These are phyloP conservation scores for Tor tambroides DNA, from an alignment of 2,113 vertebrate genomes.

Conservation along the genomic window DNA sequence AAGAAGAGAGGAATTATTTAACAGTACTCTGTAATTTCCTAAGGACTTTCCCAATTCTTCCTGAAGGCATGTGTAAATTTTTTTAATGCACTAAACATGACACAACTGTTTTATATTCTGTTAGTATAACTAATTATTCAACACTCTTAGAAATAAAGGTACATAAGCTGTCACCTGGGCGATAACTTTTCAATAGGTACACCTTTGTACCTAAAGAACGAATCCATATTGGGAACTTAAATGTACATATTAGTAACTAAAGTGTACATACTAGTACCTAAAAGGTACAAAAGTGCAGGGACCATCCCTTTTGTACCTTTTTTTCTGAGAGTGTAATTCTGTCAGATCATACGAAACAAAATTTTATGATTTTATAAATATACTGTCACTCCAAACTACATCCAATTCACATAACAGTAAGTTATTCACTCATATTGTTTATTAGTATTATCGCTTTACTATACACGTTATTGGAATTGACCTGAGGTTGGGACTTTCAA, in stretches of 20 bases:
- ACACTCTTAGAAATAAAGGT: too few relatives aligned
- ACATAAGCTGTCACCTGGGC: too few relatives aligned
- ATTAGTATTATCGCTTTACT: neutral
- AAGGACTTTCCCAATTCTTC: conserved; percentile 11
- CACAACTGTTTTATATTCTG: neutral
- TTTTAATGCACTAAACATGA: neutral
- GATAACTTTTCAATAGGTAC: too few relatives aligned
- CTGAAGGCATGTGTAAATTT: neutral
- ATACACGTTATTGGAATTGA: neutral
- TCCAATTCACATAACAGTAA: neutral
- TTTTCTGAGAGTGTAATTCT: neutral
- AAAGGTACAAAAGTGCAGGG: too few relatives aligned
- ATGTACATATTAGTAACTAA: too few relatives aligned
- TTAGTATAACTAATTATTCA: neutral
- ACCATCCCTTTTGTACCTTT: neutral
- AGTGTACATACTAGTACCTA: too few relatives aligned
- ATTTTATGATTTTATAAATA: neutral
- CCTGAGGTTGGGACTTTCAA: neutral
- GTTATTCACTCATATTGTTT: neutral
- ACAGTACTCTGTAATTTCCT: neutral
- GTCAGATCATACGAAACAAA: neutral
- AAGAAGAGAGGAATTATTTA: neutral
- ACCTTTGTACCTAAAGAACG: too few relatives aligned
- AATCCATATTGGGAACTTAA: too few relatives aligned
- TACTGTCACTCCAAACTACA: neutral